Conservation (phyloP, 2,797 vertebrate genomes). For the Microchirus variegatus region DNA sequence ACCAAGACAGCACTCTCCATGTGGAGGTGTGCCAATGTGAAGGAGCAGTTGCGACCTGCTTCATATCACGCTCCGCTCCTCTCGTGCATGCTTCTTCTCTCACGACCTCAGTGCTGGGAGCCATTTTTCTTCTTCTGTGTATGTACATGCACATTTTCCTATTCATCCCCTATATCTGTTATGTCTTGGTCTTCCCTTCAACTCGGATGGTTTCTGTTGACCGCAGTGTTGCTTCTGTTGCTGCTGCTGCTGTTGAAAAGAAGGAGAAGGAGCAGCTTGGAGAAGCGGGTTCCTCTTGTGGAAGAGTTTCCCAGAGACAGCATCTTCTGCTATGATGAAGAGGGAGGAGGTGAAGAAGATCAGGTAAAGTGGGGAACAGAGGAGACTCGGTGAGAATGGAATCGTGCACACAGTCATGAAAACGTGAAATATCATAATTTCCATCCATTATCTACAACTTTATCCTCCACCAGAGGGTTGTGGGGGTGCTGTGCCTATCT, state of each 20-base stretch:
- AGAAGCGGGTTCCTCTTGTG: conserved; percentile 76
- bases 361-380: conserved; percentile 72
- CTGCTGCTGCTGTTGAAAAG: conserved; percentile 75
- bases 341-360: conserved; percentile 89
- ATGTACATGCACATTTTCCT: conserved; percentile 14
- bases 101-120: conserved; percentile 34
- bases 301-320: conserved; percentile 87
- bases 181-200: not conserved
- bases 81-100: conserved; percentile 7
- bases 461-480: too few species aligned
- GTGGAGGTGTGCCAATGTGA: conserved; percentile 65
- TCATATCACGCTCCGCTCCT: conserved; percentile 20
- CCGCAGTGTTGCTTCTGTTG: conserved; percentile 78
- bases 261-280: conserved; percentile 64
- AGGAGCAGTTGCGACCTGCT: conserved; percentile 42
- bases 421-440: too few species aligned
- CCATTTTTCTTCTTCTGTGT: conserved; percentile 51
- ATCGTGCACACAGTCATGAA: too few species aligned
- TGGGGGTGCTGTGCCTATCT: too few species aligned
- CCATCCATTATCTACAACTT: too few species aligned
- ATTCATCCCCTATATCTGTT: not conserved
- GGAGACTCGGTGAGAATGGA: too few species aligned
- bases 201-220: conserved; percentile 11
- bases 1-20: conserved; percentile 52
- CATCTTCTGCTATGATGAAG: conserved; percentile 88